A percentile compares a stretch with the other conserved stretches of the same genome.
These are phyloP conservation scores for Periophthalmus magnuspinnatus DNA, from an alignment of 2,797 vertebrate genomes.

Conservation along the genomic window DNA sequence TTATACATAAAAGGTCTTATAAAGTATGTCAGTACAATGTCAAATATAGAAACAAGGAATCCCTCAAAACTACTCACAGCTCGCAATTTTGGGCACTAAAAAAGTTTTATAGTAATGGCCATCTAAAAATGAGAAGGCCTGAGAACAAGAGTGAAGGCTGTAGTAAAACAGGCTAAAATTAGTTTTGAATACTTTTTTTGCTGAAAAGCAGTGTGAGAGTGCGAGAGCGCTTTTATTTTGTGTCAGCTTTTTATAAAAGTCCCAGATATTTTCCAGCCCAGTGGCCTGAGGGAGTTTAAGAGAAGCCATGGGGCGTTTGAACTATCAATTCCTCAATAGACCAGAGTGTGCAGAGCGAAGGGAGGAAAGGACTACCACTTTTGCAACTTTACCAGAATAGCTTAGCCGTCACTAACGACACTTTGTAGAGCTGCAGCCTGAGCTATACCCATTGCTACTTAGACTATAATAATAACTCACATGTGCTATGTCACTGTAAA, in stretches of 20 bases:
- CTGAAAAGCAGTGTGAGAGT: constrained; percentile 12
- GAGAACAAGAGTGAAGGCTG: background rate
- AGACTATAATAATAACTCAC: background rate
- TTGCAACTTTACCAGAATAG: constrained; percentile 7
- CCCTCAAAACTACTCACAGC: background rate
- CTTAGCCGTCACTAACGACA: constrained; percentile 14
- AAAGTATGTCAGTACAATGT: background rate
- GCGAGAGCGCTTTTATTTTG: constrained; percentile 6
- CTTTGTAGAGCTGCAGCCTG: constrained; percentile 4
- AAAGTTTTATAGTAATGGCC: background rate
- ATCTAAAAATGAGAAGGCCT: constrained; percentile 1
- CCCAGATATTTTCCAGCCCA: constrained; percentile 20
- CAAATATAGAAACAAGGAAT: background rate
- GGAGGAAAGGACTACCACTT: constrained; percentile 8
- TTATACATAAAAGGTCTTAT: background rate
- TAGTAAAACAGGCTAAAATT: constrained; percentile 12
- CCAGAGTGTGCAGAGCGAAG: constrained; percentile 2
- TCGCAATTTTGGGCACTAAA: background rate
- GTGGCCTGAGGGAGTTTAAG: constrained; percentile 16
- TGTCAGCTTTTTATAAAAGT: constrained; percentile 12
- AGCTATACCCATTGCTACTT: background rate
- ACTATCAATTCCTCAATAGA: constrained; percentile 15
- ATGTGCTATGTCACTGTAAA: background rate
- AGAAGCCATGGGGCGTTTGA: constrained; percentile 15
- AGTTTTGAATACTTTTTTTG: constrained; percentile 4